Conservation (phyloP, 2,797 vertebrate species). For the Acropternis orthonyx region DNA sequence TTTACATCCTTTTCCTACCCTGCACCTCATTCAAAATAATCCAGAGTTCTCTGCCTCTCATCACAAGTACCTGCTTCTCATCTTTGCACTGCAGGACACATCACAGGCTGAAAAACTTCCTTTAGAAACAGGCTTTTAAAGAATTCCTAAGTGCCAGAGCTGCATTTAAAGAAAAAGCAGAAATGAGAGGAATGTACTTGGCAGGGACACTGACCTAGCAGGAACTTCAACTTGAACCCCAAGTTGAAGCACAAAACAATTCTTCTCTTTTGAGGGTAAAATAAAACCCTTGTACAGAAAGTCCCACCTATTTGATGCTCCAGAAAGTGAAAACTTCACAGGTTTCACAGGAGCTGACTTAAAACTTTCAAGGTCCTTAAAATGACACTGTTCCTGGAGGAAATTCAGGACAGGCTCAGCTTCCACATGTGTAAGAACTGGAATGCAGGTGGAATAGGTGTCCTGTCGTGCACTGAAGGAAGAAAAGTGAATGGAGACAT, state of each 20-base stretch:
- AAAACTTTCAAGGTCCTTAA: constrained; percentile 13
- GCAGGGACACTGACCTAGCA: constrained; percentile 57
- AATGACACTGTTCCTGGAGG: neutral
- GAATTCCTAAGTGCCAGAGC: constrained; percentile 45
- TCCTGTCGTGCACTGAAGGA: accelerated
- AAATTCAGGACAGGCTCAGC: neutral
- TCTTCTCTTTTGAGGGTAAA: constrained; percentile 24
- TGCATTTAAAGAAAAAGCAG: constrained; percentile 42
- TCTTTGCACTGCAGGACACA: constrained; percentile 26
- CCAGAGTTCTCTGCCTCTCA: constrained; percentile 18
- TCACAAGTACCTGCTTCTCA: constrained; percentile 26
- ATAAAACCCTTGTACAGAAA: neutral
- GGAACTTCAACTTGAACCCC: constrained; percentile 44
- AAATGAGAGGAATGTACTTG: constrained; percentile 51
- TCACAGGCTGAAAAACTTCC: constrained; percentile 41
- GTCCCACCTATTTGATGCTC: constrained; percentile 22
- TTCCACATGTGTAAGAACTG: accelerated
- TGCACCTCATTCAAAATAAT: constrained; percentile 11
- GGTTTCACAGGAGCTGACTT: neutral
- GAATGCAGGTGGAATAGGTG: neutral
- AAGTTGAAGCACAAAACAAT: constrained; percentile 33
- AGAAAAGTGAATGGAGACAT: neutral
- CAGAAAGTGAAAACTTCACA: constrained; percentile 43
- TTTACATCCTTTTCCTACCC: neutral
- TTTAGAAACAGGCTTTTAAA: constrained; percentile 32